Evolutionary conservation across 2,113 vertebrate genomes (phyloP), one percentile per base, ranked within the genome.

Genomic region (Scolopax mira): DNA sequence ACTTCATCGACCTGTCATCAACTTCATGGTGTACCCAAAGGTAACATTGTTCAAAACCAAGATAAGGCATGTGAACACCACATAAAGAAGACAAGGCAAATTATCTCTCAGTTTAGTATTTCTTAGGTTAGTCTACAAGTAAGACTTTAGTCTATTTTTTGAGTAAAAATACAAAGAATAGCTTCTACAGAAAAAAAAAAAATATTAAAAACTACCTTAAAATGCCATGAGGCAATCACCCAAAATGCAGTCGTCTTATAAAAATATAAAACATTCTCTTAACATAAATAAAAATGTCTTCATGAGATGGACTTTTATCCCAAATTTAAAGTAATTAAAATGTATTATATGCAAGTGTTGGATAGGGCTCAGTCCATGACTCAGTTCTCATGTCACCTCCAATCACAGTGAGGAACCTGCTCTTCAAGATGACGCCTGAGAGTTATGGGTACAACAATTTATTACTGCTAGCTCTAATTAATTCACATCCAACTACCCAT

Each of bases 281-380:
- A 86, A 33, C 18, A 74, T 74, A 86, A 94, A 93, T 85, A 88
- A 79, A 80, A 94, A 93, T n/a, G 55, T 44, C 61, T 83, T 92
- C 21, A 61, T n/a, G 54, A 93, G 54, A 69, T 33, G 9, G 18
- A 11, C 4, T 61, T 96, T 87, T 52, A 78, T 30, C 84, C 42
- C 44, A 64, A 94, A 90, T 90, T 81, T 94, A 75, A 89, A 92
- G 61, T 61, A 89, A 94, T 92, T 93, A 84, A 75, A 89, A 95
- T 83, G 75, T 60, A 95, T 84, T 80, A 86, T 74, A 85, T 79
- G 77, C 70, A 92, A 92, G 71, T 89, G 44, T 81, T 94, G 78
- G 83, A 93, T 65, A 61, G n/a, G 52, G 61, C 41, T 87, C 41
- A 79, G 41, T 73, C 30, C 15, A 64, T 91, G 94, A 96, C 67